Percentiles rank a stretch among this genome's conserved stretches.
These are phyloP conservation scores for Muscicapa adusta DNA, from an alignment of 2,113 vertebrate genomes.

Conservation along the genomic window DNA sequence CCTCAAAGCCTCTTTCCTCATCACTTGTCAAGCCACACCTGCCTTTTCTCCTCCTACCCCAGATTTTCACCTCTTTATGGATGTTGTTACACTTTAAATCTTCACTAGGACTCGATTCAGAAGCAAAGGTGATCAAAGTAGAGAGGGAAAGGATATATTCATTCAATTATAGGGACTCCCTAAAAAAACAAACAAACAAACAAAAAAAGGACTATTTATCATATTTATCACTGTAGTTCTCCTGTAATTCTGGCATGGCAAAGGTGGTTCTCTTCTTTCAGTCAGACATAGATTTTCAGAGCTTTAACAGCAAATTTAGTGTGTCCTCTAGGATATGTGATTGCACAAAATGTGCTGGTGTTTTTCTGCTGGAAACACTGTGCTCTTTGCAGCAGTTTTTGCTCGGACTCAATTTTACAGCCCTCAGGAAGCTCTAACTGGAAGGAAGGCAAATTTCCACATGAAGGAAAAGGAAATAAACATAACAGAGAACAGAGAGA, in stretches of 20 bases:
- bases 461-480: not conserved
- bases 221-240: not conserved
- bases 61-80: not conserved
- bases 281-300: not conserved
- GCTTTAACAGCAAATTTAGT: not conserved
- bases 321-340: not conserved
- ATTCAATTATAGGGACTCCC: not conserved
- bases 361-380: not conserved
- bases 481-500: not conserved
- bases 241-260: not conserved
- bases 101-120: not conserved
- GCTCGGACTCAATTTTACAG: not conserved
- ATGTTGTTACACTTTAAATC: not conserved
- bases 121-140: not conserved
- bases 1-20: not conserved
- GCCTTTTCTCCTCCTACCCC: not conserved
- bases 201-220: too few species aligned
- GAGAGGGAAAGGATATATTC: not conserved
- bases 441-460: not conserved
- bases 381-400: not conserved
- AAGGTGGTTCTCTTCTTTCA: not conserved
- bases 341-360: not conserved
- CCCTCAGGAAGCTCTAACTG: not conserved
- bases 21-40: not conserved
- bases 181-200: not conserved